Conservation (phyloP, 2,113 vertebrate genomes). For the Myotis lucifugus region DNA sequence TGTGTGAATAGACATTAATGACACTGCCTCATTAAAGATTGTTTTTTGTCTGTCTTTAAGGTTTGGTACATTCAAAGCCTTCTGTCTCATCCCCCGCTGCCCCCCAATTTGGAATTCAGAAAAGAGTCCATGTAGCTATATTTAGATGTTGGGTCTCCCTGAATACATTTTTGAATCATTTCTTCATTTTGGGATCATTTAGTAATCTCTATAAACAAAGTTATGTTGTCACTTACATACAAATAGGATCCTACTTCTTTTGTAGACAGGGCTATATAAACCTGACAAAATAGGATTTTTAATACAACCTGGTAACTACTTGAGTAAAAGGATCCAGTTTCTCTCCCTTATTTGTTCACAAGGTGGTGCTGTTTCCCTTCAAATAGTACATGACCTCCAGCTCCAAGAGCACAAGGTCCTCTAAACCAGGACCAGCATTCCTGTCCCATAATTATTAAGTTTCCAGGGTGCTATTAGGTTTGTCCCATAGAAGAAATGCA, state of each 20-base stretch:
- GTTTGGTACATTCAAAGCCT: not conserved
- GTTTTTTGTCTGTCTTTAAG: not conserved
- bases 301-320: not conserved
- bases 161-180: not conserved
- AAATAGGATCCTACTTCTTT: not conserved
- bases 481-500: constrained; percentile 13
- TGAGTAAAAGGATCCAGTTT: not conserved
- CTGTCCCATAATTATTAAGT: not conserved
- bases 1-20: not conserved
- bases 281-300: not conserved
- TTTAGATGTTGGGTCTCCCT: not conserved
- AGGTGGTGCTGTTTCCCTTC: constrained; percentile 78
- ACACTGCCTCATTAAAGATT: not conserved
- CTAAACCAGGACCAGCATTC: not conserved
- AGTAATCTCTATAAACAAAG: not conserved
- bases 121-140: not conserved
- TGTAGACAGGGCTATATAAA: not conserved
- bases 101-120: not conserved
- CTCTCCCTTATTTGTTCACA: constrained; percentile 73
- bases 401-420: not conserved
- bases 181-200: not conserved
- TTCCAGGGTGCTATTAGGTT: constrained; percentile 39
- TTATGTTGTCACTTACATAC: not conserved
- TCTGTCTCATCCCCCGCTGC: not conserved
- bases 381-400: not conserved